Evolutionary conservation across 2,888 invertebrate genomes (phyloP).

Genomic region (Neelides folsomi): DNA sequence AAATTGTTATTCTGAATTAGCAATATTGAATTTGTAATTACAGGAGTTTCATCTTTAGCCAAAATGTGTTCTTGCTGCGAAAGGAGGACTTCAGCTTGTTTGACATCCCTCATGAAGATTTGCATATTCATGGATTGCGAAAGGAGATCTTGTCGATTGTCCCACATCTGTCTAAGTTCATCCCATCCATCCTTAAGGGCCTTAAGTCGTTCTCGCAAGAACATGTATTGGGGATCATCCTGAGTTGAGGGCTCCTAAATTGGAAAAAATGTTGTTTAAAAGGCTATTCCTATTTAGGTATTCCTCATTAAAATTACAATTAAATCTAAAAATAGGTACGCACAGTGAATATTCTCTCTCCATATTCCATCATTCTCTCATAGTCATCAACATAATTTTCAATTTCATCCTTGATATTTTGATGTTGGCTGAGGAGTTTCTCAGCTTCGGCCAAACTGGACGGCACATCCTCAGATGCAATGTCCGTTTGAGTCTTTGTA

Average conservation of each 20-base stretch:
- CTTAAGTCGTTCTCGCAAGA: slow-evolving; percentile 92
- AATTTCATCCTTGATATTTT: slow-evolving; percentile 96
- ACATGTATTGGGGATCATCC: slow-evolving; percentile 99
- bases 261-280: not conserved
- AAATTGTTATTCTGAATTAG: not conserved
- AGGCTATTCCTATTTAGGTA: not conserved
- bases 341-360: slow-evolving; percentile 78
- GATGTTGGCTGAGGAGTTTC: slow-evolving; percentile 89
- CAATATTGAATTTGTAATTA: slow-evolving; percentile 40
- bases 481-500: slow-evolving; percentile 97
- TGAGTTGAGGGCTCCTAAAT: slow-evolving; percentile 61
- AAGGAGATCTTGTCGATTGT: slow-evolving; percentile 84
- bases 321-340: slow-evolving; percentile 33
- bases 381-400: slow-evolving; percentile 98
- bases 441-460: slow-evolving; percentile 90
- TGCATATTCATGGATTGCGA: slow-evolving; percentile 91
- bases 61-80: slow-evolving; percentile 97
- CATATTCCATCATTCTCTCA: slow-evolving; percentile 98
- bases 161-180: slow-evolving; percentile 99
- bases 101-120: slow-evolving; percentile 88
- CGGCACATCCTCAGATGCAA: slow-evolving; percentile 91
- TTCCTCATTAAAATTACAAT: not conserved
- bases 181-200: slow-evolving; percentile 99
- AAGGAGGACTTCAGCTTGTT: slow-evolving; percentile 92
- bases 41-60: slow-evolving; percentile 89